phyloP scores from a whole-genome alignment of 2,888 invertebrate genomes.

The Leptura quadrifasciata region DNA sequence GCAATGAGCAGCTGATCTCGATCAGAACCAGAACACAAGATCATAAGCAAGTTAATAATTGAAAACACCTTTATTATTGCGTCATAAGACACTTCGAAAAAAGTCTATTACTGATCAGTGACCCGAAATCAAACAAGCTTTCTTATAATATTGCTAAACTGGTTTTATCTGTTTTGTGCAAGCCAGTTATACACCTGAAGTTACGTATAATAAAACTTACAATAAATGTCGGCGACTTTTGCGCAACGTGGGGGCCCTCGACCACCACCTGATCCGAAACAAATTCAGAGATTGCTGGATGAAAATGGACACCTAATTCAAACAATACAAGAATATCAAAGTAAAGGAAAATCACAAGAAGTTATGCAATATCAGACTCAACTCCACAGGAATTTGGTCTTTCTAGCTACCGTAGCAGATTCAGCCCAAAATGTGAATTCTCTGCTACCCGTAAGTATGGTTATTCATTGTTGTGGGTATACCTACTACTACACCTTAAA shows the following conservation, averaged over 20 bases:
- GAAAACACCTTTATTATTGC: background rate
- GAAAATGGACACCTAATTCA: constrained; percentile 98
- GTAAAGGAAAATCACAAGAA: constrained; percentile 94
- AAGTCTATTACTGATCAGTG: background rate
- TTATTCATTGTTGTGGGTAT: background rate
- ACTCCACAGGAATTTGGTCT: constrained; percentile 95
- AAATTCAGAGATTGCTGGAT: constrained; percentile 96
- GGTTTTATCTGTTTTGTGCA: constrained; percentile 1
- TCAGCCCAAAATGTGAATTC: constrained; percentile 94
- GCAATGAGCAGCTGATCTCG: background rate
- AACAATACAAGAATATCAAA: constrained; percentile 97
- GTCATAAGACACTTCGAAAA: constrained; percentile 2
- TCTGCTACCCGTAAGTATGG: constrained; percentile 86
- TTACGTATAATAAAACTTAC: background rate
- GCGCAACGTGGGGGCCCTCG: constrained; percentile 84
- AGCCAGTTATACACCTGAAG: too few relatives aligned
- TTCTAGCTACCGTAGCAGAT: constrained; percentile 97
- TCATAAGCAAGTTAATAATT: background rate
- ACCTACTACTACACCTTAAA: too few relatives aligned
- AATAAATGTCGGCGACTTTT: constrained; percentile 83
- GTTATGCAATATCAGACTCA: constrained; percentile 96
- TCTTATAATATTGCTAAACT: background rate
- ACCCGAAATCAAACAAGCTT: constrained; percentile 12
- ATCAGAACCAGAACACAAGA: background rate
- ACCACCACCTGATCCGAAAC: constrained; percentile 86